Base-by-base conservation (phyloP, 2,113 vertebrate genomes). In the Semicossyphus pulcher region DNA sequence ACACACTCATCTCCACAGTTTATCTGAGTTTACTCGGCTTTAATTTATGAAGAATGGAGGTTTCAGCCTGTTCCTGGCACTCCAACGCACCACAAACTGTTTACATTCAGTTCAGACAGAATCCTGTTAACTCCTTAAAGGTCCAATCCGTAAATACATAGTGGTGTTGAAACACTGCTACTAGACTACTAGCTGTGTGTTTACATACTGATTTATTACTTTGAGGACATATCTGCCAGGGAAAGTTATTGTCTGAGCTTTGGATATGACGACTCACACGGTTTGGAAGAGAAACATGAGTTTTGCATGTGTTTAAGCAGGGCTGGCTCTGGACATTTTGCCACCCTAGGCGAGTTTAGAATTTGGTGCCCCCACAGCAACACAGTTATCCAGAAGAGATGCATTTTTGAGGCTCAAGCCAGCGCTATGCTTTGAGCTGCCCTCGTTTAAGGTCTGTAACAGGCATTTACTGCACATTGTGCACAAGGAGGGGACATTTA, bases 101-200 rank as follows among this genome's bases (percentile, higher is more conserved):
- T 74, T 65, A 80, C 77, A 71, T 76, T 80, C 51, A 78, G 16
- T 52, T 60, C 70, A 73, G 69, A 75, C 72, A 64, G 69, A 74
- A 67, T 73, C 77, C 66, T 29, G 62, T 79, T 87, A 86, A 86
- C 84, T 86, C 76, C 57, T 84, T 72, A 81, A 86, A 85, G 77
- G 61, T 72, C 47, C 48, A 44, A 51, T 85, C 68, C 21, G 60
- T 83, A 85, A 90, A 86, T 84, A 86, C 68, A 73, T 25, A 0
- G 10, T 18, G 11, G 78, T 52, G 78, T 56, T 86, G 76, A 86
- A 56, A 71, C 29, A 3, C 61, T 34, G 65, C 73, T 68, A 57
- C 0, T 16, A 34, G 48, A 53, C 81, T 78, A 63, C 80, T 81
- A 70, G 29, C 70, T 63, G 36, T 67, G 84, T 89, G 85, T 88